Percentiles rank a stretch among this genome's conserved stretches.
Conservation (phyloP, 2,888 invertebrate species). For the Drosophila gaucha region DNA sequence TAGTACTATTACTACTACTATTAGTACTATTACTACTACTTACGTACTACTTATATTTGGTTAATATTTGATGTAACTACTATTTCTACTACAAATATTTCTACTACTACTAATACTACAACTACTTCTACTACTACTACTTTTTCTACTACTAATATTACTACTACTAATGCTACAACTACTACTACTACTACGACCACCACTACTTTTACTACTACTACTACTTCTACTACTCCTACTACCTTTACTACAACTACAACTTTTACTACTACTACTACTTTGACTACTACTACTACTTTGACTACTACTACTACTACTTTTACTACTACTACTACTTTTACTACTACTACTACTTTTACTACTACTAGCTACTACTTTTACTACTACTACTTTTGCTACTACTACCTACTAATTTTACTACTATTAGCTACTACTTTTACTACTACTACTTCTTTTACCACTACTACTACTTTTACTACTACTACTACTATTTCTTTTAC, state of each 20-base stretch:
- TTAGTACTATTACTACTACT: too few species aligned
- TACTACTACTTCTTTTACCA: too few species aligned
- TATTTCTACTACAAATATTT: not conserved
- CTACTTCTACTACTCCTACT: not conserved
- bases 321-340: not conserved
- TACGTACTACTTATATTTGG: not conserved
- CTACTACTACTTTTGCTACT: not conserved
- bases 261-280: not conserved
- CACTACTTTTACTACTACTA: not conserved
- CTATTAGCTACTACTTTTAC: too few species aligned
- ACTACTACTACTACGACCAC: not conserved
- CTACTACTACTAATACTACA: not conserved
- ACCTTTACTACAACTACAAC: not conserved
- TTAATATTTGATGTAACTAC: too few species aligned
- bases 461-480: too few species aligned
- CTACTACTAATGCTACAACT: not conserved
- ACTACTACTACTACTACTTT: not conserved
- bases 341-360: not conserved
- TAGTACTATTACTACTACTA: not conserved
- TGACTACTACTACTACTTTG: too few species aligned
- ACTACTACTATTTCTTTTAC: not conserved
- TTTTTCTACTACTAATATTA: not conserved
- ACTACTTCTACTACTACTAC: not conserved
- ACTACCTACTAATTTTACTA: too few species aligned
- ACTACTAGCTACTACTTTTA: too few species aligned